Base-by-base conservation (phyloP, 1,140 invertebrate genomes). In the Procambarus clarkii region DNA sequence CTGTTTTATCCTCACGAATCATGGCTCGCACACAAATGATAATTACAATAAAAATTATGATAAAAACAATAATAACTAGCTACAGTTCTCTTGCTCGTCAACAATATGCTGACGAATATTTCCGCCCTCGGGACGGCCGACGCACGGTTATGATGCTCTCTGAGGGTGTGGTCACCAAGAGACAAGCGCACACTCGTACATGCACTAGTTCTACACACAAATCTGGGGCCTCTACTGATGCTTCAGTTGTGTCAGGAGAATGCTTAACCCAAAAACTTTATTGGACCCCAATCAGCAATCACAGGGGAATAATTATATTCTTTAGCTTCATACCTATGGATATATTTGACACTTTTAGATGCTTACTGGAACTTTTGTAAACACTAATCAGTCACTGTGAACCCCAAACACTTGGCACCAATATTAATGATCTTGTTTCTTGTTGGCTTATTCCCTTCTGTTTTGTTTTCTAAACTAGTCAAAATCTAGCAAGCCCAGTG, bases 181-280 rank as follows among this genome's bases (percentile, higher is more conserved):
- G 81, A 89, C 88, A 89, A 77, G 88, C 88, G 89, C 89, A 71
- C 83, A 85, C 82, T 78, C 60, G 46, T 58, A 91, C 89, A 91
- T 91, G 89, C 89, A 91, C 89, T 91, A 91, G 89, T 91, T 91
- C 89, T 91, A 91, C 83, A 91, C 89, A 91, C 89, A 84, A 64
- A 85, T 85, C 81, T 91, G 82, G 82, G 82, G 89, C 89, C 89
- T 86, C 77, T 85, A 91, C 89, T 85, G 82, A 54, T 80, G 45
- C 78, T 88, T 54, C 50, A 45, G 69, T 77, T 58, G 50, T 85
- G 87, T 78, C 50, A 91, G 80, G 79, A 76, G 34, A 85, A 91
- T 46, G 46, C 58, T 91, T 45, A 91, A 91, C 71, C 76, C 74
- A 91, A 86, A 80, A 79, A 74, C 69, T 74, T 81, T 91, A 78